Evolutionary conservation across 2,888 invertebrate species (phyloP).

Genomic region (Leptopilina syphax): DNA sequence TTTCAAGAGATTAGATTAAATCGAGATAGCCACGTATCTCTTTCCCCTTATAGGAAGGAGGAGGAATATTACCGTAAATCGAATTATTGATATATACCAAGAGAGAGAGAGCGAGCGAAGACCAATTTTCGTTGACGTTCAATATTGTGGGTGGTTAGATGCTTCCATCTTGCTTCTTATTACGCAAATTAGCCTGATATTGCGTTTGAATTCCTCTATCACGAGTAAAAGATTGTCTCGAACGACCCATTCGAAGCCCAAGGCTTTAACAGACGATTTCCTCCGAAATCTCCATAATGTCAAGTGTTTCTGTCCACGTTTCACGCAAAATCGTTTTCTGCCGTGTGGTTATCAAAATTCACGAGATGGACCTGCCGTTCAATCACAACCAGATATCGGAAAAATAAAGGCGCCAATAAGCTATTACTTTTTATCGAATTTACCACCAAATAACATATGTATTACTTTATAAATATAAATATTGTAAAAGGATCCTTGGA

Average conservation of each 20-base stretch:
- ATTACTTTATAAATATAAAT: too few species aligned
- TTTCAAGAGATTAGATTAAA: conserved; percentile 26
- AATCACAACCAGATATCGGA: conserved; percentile 18
- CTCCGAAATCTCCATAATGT: conserved; percentile 20
- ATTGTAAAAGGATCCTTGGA: too few species aligned
- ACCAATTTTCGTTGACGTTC: conserved; percentile 37
- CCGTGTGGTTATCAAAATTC: conserved; percentile 24
- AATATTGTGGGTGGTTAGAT: conserved; percentile 12
- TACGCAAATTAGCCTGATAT: conserved; percentile 31
- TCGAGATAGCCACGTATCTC: neutral
- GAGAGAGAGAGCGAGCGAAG: neutral
- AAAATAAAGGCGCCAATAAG: neutral
- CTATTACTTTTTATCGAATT: conserved; percentile 9
- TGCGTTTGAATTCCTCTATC: conserved; percentile 29
- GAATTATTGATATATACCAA: conserved; percentile 34
- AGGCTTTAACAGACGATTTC: conserved; percentile 30
- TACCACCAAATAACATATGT: too few species aligned
- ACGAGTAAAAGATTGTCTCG: conserved; percentile 30
- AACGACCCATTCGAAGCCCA: conserved; percentile 27
- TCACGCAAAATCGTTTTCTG: neutral
- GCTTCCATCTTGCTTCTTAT: conserved; percentile 11
- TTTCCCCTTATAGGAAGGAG: neutral
- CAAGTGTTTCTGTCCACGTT: conserved; percentile 30
- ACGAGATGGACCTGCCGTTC: conserved; percentile 7
- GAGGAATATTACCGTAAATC: conserved; percentile 31